Base-by-base conservation (phyloP, 2,797 vertebrate species). In the Odontamblyopus rebecca region DNA sequence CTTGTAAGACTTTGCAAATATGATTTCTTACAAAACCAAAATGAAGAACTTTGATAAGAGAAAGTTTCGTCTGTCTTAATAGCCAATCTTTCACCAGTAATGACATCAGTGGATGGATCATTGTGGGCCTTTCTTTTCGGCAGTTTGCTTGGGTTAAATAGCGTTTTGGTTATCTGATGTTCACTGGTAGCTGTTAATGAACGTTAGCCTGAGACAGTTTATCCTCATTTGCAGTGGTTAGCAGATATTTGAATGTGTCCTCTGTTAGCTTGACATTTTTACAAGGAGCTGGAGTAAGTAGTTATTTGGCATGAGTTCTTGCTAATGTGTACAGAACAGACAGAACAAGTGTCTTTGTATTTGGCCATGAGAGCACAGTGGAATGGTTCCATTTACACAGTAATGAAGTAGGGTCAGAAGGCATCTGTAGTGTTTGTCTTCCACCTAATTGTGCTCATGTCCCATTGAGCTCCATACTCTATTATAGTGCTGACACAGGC, bases 341-440 rank as follows among this genome's bases (percentile, higher is more conserved):
- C 41, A 44, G 76, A 83, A 74, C 71, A 73, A 82, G 79, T 76
- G 68, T 30, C 70, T 66, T 70, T 67, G 62, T 83, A 63, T 80
- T 77, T 72, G 76, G 73, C 70, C 71, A 75, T 5, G 66, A 74
- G 70, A 75, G 57, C 32, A 73, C 75, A 79, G 77, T 74, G 61
- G 80, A 84, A 84, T 84, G 68, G 80, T 81, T 74, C 70, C 73
- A 85, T 88, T 90, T 89, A 80, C 85, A 87, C 83, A 84, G 81
- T 90, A 90, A 90, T 90, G 82, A 91, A 89, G 88, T 85, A 80
- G 83, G 90, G 88, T 91, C 85, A 88, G 79, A 87, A 77, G 85
- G 48, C 81, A 76, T 74, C 32, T 19, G 75, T 78, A 83, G 79
- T 84, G 83, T 87, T 90, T 89, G 86, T 83, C 79, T 90, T 87